Evolutionary conservation across 2,113 vertebrate species (phyloP).

Genomic region (Dromas ardeola): DNA sequence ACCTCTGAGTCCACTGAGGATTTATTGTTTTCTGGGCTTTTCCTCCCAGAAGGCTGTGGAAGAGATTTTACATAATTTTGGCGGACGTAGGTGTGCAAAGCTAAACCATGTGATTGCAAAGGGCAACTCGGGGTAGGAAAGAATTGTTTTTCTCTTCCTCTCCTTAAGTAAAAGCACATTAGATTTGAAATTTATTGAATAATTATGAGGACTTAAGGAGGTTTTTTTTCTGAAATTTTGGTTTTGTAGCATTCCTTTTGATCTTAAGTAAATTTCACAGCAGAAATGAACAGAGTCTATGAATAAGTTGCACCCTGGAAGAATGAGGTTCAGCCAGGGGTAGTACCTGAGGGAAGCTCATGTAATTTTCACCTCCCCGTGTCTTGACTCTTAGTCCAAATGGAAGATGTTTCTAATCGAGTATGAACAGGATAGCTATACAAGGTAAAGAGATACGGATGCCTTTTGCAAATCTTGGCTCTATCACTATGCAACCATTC

Average conservation of each 20-base stretch:
- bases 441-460: not conserved
- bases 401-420: not conserved
- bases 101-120: not conserved
- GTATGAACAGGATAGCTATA: not conserved
- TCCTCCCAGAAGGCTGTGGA: not conserved
- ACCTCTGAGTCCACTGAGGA: not conserved
- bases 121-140: not conserved
- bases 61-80: not conserved
- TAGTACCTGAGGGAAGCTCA: not conserved
- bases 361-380: not conserved
- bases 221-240: not conserved
- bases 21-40: not conserved
- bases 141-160: not conserved
- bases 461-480: not conserved
- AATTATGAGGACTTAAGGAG: not conserved
- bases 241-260: not conserved
- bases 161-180: not conserved
- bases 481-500: not conserved
- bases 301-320: not conserved
- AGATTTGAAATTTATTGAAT: not conserved
- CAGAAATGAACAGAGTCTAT: not conserved
- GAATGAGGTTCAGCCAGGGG: not conserved
- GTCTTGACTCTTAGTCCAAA: not conserved
- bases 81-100: not conserved
- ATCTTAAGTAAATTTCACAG: not conserved